Conservation (phyloP, 1,140 invertebrate genomes). For the Conus ventricosus region DNA sequence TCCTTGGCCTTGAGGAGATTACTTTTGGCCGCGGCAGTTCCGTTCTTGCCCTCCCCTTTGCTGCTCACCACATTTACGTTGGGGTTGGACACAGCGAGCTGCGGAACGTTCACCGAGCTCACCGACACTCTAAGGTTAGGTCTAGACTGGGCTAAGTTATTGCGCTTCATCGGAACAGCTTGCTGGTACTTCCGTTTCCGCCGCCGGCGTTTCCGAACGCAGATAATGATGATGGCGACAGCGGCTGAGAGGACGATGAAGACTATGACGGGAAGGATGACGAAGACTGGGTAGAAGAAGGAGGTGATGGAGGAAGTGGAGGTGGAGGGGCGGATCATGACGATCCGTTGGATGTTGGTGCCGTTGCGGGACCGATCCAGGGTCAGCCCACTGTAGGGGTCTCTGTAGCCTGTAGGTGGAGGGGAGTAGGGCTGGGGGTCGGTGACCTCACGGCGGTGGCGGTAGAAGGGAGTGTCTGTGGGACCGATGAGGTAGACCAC, state of each 20-base stretch:
- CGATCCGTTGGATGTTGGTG: conserved; percentile 42
- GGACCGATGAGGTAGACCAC: conserved; percentile 73
- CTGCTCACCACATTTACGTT: conserved; percentile 22
- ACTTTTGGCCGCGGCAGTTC: conserved; percentile 20
- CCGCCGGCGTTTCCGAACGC: conserved; percentile 33
- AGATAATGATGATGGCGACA: conserved; percentile 30
- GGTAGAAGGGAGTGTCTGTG: conserved; percentile 45
- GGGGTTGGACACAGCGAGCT: conserved; percentile 19
- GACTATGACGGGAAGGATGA: conserved; percentile 15
- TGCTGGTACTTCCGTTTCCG: background rate
- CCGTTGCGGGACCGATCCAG: conserved; percentile 36
- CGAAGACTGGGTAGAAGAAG: background rate
- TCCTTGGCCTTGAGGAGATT: conserved; percentile 46
- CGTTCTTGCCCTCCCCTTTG: conserved; percentile 4
- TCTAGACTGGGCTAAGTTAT: conserved; percentile 35
- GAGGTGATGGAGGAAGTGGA: background rate
- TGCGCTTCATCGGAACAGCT: conserved; percentile 14
- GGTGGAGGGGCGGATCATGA: conserved; percentile 2
- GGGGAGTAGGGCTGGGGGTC: background rate
- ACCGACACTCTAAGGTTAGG: conserved; percentile 38
- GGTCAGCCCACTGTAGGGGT: conserved; percentile 1
- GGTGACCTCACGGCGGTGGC: conserved; percentile 18
- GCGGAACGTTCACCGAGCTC: background rate
- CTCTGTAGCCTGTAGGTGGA: background rate
- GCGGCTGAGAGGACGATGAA: conserved; percentile 20